phyloP scores from a whole-genome alignment of 2,888 invertebrate species.

The Chymomyza fuscimana region DNA sequence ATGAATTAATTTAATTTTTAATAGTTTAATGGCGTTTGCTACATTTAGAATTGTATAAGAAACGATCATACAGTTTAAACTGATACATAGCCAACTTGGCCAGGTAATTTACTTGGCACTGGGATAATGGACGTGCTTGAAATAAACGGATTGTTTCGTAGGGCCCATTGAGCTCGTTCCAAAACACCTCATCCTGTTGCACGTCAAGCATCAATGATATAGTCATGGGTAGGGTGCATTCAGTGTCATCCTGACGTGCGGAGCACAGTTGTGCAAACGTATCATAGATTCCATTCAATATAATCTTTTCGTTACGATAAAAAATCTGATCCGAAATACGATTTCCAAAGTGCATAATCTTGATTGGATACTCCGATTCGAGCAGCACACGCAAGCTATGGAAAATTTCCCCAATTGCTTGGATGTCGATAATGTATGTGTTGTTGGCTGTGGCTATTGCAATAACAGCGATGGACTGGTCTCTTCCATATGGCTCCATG shows the following conservation, averaged over 20 bases:
- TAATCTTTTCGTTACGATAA: constrained; percentile 22
- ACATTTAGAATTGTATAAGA: too few species aligned
- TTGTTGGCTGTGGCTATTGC: constrained; percentile 48
- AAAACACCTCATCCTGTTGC: constrained; percentile 24
- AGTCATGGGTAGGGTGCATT: constrained; percentile 38
- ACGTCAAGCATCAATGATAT: constrained; percentile 38
- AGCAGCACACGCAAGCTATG: constrained; percentile 34
- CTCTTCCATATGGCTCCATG: constrained; percentile 56
- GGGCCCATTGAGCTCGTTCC: neutral
- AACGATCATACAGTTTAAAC: too few species aligned
- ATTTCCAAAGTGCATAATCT: constrained; percentile 58
- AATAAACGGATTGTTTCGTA: too few species aligned
- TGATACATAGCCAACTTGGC: too few species aligned
- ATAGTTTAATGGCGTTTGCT: too few species aligned
- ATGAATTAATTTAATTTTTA: too few species aligned
- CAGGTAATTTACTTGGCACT: too few species aligned
- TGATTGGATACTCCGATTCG: constrained; percentile 37
- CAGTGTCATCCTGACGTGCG: constrained; percentile 22
- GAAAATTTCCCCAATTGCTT: constrained; percentile 45
- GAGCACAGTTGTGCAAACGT: constrained; percentile 54
- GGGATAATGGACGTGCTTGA: too few species aligned
- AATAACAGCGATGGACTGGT: constrained; percentile 35
- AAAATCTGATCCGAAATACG: constrained; percentile 46
- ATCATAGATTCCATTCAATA: constrained; percentile 44
- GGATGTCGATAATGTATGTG: constrained; percentile 50